phyloP scores from a whole-genome alignment of 2,113 vertebrate genomes.

The Benitochromis conjunctus region DNA sequence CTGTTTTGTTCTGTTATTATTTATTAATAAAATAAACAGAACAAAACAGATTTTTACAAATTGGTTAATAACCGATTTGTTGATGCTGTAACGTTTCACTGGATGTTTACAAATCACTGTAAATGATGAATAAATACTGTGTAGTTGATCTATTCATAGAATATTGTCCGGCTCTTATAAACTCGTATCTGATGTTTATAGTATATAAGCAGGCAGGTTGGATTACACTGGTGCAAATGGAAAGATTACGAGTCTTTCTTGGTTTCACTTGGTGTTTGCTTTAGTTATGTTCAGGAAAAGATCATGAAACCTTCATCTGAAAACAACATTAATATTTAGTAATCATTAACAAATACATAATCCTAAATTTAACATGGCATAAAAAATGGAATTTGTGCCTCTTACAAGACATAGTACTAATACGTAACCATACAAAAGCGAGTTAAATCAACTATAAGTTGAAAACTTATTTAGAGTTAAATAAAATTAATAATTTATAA shows the following conservation, averaged over 20 bases:
- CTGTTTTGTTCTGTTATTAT: background rate
- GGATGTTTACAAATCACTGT: background rate
- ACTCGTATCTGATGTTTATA: background rate
- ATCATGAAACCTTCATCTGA: background rate
- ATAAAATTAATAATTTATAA: background rate
- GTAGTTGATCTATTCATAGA: background rate
- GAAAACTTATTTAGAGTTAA: background rate
- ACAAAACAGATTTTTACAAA: background rate
- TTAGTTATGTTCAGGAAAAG: background rate
- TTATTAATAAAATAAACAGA: too few species aligned
- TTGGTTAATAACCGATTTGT: background rate
- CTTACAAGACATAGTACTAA: background rate
- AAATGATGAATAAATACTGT: background rate
- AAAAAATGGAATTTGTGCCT: background rate
- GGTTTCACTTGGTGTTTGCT: too few species aligned
- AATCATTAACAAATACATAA: background rate
- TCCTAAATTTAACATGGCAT: background rate
- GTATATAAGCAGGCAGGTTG: background rate
- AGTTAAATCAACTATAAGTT: background rate
- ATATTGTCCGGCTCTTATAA: background rate
- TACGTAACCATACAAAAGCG: background rate
- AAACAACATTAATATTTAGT: background rate
- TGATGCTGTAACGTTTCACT: background rate
- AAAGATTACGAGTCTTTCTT: background rate
- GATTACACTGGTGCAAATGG: background rate